phyloP scores from a whole-genome alignment of 2,113 vertebrate genomes.

The Xiphophorus couchianus region DNA sequence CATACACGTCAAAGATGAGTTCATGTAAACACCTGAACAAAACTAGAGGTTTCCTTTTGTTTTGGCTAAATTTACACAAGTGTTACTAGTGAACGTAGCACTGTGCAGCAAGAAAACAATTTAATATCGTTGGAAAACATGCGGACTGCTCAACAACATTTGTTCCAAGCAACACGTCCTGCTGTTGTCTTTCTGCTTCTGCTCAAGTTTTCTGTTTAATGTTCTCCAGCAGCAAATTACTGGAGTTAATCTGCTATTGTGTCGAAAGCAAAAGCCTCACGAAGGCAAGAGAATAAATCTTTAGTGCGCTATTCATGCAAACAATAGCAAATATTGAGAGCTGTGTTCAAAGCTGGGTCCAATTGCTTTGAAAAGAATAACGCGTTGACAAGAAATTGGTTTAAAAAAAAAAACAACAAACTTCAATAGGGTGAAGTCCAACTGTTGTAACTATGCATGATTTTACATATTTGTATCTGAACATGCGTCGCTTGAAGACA shows the following conservation, averaged over 20 bases:
- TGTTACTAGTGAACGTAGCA: neutral
- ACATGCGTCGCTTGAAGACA: slow-evolving; percentile 5
- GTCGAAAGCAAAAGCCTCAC: neutral
- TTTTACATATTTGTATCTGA: slow-evolving; percentile 14
- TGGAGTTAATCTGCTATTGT: neutral
- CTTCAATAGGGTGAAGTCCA: neutral
- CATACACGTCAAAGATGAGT: neutral
- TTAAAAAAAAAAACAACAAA: neutral
- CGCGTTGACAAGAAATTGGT: neutral
- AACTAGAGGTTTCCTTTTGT: neutral
- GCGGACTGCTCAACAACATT: neutral
- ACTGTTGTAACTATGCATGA: neutral
- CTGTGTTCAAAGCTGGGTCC: neutral
- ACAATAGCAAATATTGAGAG: neutral
- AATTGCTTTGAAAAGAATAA: neutral
- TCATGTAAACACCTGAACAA: neutral
- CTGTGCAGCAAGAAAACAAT: neutral
- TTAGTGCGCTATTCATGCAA: neutral
- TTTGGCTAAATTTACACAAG: neutral
- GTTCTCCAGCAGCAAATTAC: neutral
- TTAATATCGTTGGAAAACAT: neutral
- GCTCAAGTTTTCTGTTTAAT: neutral
- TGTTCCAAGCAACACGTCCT: neutral
- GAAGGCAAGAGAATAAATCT: neutral
- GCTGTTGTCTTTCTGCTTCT: neutral